phyloP scores from a whole-genome alignment of 2,113 vertebrate species.

The Mohoua ochrocephala region DNA sequence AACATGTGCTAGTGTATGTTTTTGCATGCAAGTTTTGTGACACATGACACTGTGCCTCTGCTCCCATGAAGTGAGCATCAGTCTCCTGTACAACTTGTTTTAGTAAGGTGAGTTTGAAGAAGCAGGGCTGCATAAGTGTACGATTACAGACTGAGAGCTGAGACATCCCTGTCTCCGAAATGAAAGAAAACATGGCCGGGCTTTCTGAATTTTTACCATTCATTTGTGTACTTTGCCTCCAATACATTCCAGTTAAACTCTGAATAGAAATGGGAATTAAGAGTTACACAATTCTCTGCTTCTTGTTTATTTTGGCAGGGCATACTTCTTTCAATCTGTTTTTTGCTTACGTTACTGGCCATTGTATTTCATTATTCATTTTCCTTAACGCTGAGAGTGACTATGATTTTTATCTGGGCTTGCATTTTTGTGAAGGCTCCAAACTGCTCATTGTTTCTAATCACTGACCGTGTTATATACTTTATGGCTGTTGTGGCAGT shows the following conservation, averaged over 20 bases:
- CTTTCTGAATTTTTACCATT: neutral
- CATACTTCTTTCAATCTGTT: neutral
- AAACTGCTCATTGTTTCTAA: slow-evolving; percentile 10
- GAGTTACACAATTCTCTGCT: neutral
- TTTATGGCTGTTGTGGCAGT: neutral
- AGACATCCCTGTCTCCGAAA: neutral
- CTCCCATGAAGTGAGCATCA: neutral
- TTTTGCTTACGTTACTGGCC: neutral
- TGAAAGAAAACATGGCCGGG: neutral
- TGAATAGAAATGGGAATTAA: slow-evolving; percentile 20
- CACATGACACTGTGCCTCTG: neutral
- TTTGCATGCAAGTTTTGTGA: neutral
- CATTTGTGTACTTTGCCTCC: neutral
- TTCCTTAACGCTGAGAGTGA: slow-evolving; percentile 1
- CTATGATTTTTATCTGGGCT: slow-evolving; percentile 29
- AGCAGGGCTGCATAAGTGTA: neutral
- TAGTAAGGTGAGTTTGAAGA: neutral
- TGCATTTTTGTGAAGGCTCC: slow-evolving; percentile 13
- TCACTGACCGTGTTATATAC: neutral
- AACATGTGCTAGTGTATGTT: neutral
- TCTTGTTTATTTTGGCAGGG: slow-evolving; percentile 34
- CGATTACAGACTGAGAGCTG: neutral
- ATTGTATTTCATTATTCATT: slow-evolving; percentile 36
- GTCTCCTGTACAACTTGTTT: neutral
- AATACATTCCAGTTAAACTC: neutral